Base-by-base conservation (phyloP, 1,140 invertebrate genomes). In the Bactericera cockerelli region DNA sequence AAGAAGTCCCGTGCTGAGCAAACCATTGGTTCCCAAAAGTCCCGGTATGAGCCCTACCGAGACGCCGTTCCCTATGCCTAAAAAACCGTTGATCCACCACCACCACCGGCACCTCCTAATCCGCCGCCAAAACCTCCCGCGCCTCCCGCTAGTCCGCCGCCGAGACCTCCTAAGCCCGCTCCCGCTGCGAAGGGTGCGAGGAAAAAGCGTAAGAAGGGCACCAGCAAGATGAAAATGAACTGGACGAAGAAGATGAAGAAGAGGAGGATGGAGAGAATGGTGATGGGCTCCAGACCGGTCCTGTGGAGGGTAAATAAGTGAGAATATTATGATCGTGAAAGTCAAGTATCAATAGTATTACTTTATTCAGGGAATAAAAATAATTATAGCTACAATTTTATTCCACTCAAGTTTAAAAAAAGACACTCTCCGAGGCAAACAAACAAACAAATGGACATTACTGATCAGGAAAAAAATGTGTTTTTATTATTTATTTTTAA, bases 211-310 rank as follows among this genome's bases (percentile, higher is more conserved):
- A 49, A 22, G 42, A 49, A 49, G n/a, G 42, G 42, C 22, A n/a
- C n/a, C 42, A 49, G 22, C n/a, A 49, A 22, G 22, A 49, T 22
- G 22, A 49, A 16, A n/a, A 49, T 19, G 22, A 16, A 10, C 19
- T 49, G 42, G n/a, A 49, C 8, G 42, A 49, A 22, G 42, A 49
- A 49, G 42, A 49, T 22, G 22, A 49, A 6, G 42, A 49, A 49
- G n/a, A 49, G n/a, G n/a, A 49, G 22, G 19, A 49, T 49, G 4
- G 42, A 49, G 22, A 49, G 4, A 16, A 49, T 6, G 19, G 42
- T 49, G 42, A 49, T 49, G n/a, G 42, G 42, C 42, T 49, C 42
- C 42, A 49, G 42, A 22, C 42, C 42, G 3, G 42, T 49, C 42
- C 42, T 49, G 42, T 49, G 3, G 28, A 13, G 28, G n/a, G n/a